phyloP scores from a whole-genome alignment of 2,797 vertebrate genomes.

The Coranthus polyacanthus region DNA sequence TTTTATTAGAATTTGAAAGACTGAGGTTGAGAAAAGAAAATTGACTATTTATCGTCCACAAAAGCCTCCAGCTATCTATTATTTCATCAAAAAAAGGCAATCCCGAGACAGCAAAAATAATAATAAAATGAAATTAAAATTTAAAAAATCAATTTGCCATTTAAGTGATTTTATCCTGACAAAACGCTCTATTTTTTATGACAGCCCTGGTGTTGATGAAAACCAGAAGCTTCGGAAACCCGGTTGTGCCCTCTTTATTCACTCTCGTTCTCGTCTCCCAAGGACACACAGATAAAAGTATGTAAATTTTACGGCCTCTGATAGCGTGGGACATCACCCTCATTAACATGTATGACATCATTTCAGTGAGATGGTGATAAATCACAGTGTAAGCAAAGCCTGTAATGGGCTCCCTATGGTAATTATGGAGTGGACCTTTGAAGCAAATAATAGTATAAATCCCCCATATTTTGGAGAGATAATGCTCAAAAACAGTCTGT shows the following conservation, averaged over 20 bases:
- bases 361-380: slow-evolving; percentile 53
- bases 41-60: too few species aligned
- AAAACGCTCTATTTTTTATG: slow-evolving; percentile 3
- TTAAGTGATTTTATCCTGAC: slow-evolving; percentile 2
- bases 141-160: too few species aligned
- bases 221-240: slow-evolving; percentile 18
- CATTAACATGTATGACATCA: slow-evolving; percentile 67
- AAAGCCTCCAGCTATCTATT: too few species aligned
- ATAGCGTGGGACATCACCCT: slow-evolving; percentile 52
- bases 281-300: slow-evolving; percentile 41
- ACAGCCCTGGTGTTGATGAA: slow-evolving; percentile 11
- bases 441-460: slow-evolving; percentile 64
- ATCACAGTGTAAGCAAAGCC: slow-evolving; percentile 58
- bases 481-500: slow-evolving; percentile 46
- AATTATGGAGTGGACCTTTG: slow-evolving; percentile 66
- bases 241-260: slow-evolving; percentile 22
- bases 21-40: too few species aligned
- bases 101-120: too few species aligned
- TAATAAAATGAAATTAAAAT: too few species aligned
- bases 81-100: too few species aligned
- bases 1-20: too few species aligned
- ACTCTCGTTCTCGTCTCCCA: slow-evolving; percentile 38
- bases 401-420: slow-evolving; percentile 68
- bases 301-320: slow-evolving; percentile 41
- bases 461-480: slow-evolving; percentile 46